Evolutionary conservation across 2,797 vertebrate genomes (phyloP).

Genomic region (Ciconia nigra): DNA sequence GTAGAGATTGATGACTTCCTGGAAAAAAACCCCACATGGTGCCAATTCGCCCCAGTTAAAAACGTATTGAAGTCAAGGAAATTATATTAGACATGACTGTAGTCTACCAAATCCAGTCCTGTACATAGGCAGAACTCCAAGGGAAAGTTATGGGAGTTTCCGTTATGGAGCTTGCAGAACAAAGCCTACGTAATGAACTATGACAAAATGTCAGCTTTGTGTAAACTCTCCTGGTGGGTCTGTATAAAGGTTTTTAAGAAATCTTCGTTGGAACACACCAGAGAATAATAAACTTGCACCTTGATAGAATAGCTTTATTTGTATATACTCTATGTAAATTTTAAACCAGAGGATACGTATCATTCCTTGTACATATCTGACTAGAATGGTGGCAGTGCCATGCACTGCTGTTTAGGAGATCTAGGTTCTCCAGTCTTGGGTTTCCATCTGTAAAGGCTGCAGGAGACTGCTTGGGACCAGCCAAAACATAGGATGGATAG

Average conservation of each 20-base stretch:
- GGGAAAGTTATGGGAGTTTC: background rate
- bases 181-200: background rate
- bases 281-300: slow-evolving; percentile 47
- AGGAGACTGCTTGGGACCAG: slow-evolving; percentile 13
- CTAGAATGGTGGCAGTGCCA: slow-evolving; percentile 11
- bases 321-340: slow-evolving; percentile 53
- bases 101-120: background rate
- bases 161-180: background rate
- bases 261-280: slow-evolving; percentile 1
- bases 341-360: slow-evolving; percentile 7
- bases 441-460: slow-evolving; percentile 3
- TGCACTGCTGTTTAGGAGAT: slow-evolving; percentile 39
- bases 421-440: background rate
- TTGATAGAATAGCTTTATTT: slow-evolving; percentile 66
- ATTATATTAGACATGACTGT: background rate
- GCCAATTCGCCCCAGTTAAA: background rate
- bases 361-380: slow-evolving; percentile 48
- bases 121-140: background rate
- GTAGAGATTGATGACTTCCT: slow-evolving; percentile 5
- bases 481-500: slow-evolving; percentile 16
- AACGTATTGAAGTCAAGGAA: background rate
- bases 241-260: slow-evolving; percentile 13
- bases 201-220: background rate
- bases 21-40: background rate
- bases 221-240: background rate